Evolutionary conservation across 1,140 invertebrate genomes (phyloP).

Genomic region (Drosophila erecta): DNA sequence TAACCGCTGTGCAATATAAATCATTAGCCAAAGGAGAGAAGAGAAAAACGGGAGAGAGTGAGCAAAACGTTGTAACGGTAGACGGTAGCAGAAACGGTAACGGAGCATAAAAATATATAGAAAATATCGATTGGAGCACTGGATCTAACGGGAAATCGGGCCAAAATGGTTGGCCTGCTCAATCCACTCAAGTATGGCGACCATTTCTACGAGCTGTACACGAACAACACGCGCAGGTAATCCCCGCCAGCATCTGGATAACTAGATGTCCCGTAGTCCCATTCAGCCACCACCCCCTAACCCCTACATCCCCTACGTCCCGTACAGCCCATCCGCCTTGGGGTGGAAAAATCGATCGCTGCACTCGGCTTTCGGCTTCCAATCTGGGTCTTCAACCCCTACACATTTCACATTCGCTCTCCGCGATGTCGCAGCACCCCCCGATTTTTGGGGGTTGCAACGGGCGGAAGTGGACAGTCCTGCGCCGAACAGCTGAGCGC

Average conservation of each 20-base stretch:
- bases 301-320: slow-evolving; percentile 8
- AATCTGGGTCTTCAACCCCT: slow-evolving; percentile 77
- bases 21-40: slow-evolving; percentile 29
- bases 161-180: slow-evolving; percentile 76
- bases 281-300: neutral
- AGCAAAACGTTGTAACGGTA: neutral
- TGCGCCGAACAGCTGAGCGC: slow-evolving; percentile 54
- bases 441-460: slow-evolving; percentile 45
- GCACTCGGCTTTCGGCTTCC: slow-evolving; percentile 35
- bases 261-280: neutral
- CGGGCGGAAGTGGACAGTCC: slow-evolving; percentile 57
- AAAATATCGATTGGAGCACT: slow-evolving; percentile 66
- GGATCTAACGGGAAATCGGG: slow-evolving; percentile 21
- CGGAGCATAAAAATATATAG: slow-evolving; percentile 29
- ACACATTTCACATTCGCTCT: neutral
- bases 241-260: slow-evolving; percentile 35
- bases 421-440: neutral
- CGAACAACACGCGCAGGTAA: slow-evolving; percentile 81
- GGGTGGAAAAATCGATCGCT: slow-evolving; percentile 79
- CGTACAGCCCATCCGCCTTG: slow-evolving; percentile 17
- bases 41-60: neutral
- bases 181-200: slow-evolving; percentile 84
- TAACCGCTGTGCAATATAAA: slow-evolving; percentile 70
- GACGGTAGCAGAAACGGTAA: neutral
- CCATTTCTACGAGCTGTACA: slow-evolving; percentile 84